Evolutionary conservation across 2,113 vertebrate genomes (phyloP).

Genomic region (Pelodiscus sinensis): DNA sequence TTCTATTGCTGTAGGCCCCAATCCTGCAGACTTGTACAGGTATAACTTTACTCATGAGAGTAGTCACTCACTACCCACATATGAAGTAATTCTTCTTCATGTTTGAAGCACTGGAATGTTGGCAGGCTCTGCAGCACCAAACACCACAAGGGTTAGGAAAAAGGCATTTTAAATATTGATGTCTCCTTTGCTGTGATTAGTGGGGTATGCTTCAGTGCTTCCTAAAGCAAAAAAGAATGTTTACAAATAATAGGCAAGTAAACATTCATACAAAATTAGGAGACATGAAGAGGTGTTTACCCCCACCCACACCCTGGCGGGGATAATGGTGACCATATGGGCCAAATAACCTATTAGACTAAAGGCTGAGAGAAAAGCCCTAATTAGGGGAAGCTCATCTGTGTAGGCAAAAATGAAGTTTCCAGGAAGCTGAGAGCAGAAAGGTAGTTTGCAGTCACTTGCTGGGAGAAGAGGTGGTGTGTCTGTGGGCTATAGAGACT

Average conservation of each 20-base stretch:
- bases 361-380: not conserved
- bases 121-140: not conserved
- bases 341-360: not conserved
- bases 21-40: not conserved
- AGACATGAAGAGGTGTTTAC: accelerated
- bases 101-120: not conserved
- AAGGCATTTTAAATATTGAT: not conserved
- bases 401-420: not conserved
- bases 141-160: not conserved
- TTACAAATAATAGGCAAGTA: not conserved
- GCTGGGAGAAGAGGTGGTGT: not conserved
- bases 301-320: not conserved
- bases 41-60: not conserved
- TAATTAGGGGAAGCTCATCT: not conserved
- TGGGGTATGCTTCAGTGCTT: not conserved
- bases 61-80: not conserved
- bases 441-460: not conserved
- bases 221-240: not conserved
- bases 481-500: not conserved
- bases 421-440: not conserved
- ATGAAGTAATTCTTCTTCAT: not conserved
- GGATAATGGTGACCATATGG: not conserved
- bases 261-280: not conserved
- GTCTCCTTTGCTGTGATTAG: not conserved
- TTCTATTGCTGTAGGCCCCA: not conserved